These are phyloP conservation scores for Dermatemys mawii DNA, from an alignment of 2,113 vertebrate species.

Conservation along the genomic window DNA sequence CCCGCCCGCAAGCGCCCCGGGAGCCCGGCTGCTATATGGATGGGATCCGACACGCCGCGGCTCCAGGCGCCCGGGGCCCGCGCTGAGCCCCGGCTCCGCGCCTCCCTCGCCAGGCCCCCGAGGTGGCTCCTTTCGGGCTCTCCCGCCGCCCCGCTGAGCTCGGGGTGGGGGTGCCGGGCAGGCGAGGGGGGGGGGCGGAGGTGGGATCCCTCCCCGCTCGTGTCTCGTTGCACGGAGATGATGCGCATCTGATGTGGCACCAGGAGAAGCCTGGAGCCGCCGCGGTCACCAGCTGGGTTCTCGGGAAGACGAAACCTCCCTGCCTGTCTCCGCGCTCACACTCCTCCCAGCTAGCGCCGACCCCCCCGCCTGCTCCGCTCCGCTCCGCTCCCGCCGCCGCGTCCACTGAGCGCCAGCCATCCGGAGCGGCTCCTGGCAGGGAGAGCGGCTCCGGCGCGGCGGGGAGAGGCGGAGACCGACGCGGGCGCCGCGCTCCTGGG, in stretches of 20 bases:
- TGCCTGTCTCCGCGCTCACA: neutral
- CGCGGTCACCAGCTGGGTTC: slow-evolving; percentile 16
- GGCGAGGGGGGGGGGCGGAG: neutral
- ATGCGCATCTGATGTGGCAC: slow-evolving; percentile 56
- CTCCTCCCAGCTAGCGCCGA: neutral
- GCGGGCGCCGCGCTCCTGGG: neutral
- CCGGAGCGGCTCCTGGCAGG: neutral
- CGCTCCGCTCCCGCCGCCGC: neutral
- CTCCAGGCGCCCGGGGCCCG: slow-evolving; percentile 22
- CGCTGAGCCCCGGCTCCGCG: slow-evolving; percentile 7
- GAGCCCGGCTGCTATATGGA: slow-evolving; percentile 44
- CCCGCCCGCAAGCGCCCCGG: no score
- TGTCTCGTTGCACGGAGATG: neutral
- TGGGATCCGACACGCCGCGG: slow-evolving; percentile 27
- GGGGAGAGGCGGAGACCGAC: neutral
- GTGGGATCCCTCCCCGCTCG: neutral
- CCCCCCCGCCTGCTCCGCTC: neutral
- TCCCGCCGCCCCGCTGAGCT: slow-evolving; percentile 15
- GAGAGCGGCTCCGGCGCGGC: neutral
- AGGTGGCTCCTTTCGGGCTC: slow-evolving; percentile 62
- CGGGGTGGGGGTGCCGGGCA: neutral
- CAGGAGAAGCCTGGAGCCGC: slow-evolving; percentile 36
- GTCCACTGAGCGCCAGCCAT: neutral
- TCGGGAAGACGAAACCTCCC: no score
- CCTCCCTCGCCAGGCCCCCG: slow-evolving; percentile 47